phyloP scores from a whole-genome alignment of 2,113 vertebrate species.

The Protobothrops flavoviridis region DNA sequence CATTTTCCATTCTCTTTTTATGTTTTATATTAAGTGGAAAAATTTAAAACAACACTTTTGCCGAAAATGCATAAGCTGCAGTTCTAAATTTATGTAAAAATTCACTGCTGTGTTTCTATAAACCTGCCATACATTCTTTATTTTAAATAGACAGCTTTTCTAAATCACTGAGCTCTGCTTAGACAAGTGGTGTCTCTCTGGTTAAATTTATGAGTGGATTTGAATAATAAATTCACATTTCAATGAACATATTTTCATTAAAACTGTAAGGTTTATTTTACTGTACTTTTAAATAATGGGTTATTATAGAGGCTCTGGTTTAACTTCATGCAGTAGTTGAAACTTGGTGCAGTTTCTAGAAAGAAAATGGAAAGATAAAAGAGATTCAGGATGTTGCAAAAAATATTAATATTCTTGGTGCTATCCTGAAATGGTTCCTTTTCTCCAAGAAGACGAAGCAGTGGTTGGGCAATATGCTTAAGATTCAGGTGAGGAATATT shows the following conservation, averaged over 20 bases:
- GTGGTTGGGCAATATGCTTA: constrained; percentile 44
- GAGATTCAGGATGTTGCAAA: constrained; percentile 50
- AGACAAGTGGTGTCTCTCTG: constrained; percentile 82
- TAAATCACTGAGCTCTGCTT: constrained; percentile 82
- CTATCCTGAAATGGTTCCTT: constrained; percentile 66
- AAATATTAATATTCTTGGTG: constrained; percentile 50
- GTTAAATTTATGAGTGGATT: constrained; percentile 83
- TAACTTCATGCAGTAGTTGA: constrained; percentile 76
- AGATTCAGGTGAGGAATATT: constrained; percentile 30
- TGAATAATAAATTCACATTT: constrained; percentile 88
- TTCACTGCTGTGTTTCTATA: constrained; percentile 79
- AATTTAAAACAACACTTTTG: constrained; percentile 68
- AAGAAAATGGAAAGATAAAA: constrained; percentile 66
- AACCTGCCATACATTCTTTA: constrained; percentile 85
- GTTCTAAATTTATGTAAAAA: constrained; percentile 84
- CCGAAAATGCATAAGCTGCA: constrained; percentile 76
- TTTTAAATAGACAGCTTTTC: constrained; percentile 86
- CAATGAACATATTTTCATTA: constrained; percentile 86
- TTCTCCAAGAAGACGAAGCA: constrained; percentile 47
- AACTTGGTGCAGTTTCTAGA: constrained; percentile 72
- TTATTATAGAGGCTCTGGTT: constrained; percentile 81
- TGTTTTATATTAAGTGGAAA: constrained; percentile 74
- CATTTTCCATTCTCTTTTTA: constrained; percentile 63
- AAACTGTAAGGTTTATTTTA: constrained; percentile 83
- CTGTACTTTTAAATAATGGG: constrained; percentile 85